phyloP scores from a whole-genome alignment of 2,113 vertebrate species.

The Seriola rivoliana region DNA sequence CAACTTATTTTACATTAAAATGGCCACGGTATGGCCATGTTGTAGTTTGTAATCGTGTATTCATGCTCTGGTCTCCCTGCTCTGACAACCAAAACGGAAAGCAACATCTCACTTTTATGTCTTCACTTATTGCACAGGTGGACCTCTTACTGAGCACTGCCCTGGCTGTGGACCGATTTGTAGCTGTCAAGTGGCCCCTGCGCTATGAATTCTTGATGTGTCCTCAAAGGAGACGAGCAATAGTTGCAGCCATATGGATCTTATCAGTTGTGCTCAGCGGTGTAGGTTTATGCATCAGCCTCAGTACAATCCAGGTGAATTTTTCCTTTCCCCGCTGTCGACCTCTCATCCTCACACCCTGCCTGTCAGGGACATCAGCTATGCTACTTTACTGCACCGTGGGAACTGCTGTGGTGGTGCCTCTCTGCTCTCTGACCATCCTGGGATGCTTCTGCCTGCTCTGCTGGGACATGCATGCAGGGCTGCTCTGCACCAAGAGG shows the following conservation, averaged over 20 bases:
- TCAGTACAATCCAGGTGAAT: conserved; percentile 23
- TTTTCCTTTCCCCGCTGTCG: conserved; percentile 30
- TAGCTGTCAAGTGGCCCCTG: conserved; percentile 64
- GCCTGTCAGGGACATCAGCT: conserved; percentile 5
- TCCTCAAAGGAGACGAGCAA: conserved; percentile 5
- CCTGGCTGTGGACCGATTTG: conserved; percentile 53
- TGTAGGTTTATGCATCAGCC: conserved; percentile 24
- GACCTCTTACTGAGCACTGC: conserved; percentile 53
- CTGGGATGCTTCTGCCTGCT: conserved; percentile 58
- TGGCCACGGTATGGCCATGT: too few species aligned
- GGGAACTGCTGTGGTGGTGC: conserved; percentile 22
- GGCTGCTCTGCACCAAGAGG: conserved; percentile 32
- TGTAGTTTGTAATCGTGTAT: background rate
- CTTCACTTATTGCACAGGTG: conserved; percentile 18
- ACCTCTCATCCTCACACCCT: conserved; percentile 7
- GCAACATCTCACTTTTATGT: background rate
- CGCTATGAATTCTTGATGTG: conserved; percentile 42
- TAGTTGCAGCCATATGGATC: conserved; percentile 25
- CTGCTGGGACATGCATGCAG: conserved; percentile 33
- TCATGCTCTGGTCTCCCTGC: background rate
- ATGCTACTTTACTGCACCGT: conserved; percentile 13
- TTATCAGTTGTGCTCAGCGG: background rate
- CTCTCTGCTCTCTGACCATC: conserved; percentile 44
- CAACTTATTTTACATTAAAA: background rate
- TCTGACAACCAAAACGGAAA: background rate